These are phyloP conservation scores for Patella depressa DNA, from an alignment of 2,888 invertebrate species.

Conservation along the genomic window DNA sequence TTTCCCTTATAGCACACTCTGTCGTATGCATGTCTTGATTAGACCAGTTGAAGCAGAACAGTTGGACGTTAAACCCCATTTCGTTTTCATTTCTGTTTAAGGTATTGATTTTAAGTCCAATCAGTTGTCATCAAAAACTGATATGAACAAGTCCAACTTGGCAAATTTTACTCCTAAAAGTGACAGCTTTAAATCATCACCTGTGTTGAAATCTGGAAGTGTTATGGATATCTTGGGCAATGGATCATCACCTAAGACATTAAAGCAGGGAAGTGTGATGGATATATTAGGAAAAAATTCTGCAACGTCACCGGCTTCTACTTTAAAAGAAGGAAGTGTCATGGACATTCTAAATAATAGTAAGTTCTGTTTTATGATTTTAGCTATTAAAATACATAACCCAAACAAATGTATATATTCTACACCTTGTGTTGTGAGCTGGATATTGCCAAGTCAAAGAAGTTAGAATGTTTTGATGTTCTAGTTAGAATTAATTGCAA, in stretches of 20 bases:
- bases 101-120: neutral
- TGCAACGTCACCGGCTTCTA: conserved; percentile 39
- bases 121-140: neutral
- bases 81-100: conserved; percentile 26
- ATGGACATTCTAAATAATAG: conserved; percentile 57
- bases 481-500: too few relatives aligned
- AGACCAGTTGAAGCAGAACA: too few relatives aligned
- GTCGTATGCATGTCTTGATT: too few relatives aligned
- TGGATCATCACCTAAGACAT: conserved; percentile 28
- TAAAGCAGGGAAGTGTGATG: conserved; percentile 50
- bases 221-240: conserved; percentile 63
- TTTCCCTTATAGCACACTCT: too few relatives aligned
- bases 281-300: conserved; percentile 39
- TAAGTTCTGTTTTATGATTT: neutral
- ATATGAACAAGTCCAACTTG: conserved; percentile 1
- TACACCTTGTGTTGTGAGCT: too few relatives aligned
- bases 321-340: conserved; percentile 60
- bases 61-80: too few relatives aligned
- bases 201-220: conserved; percentile 46
- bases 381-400: too few relatives aligned
- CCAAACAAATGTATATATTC: too few relatives aligned
- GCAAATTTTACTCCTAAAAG: neutral
- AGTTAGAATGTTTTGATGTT: too few relatives aligned
- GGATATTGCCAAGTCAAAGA: too few relatives aligned
- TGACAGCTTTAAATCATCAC: neutral